Evolutionary conservation across 1,140 invertebrate genomes (phyloP).

Genomic region (Uloborus diversus): DNA sequence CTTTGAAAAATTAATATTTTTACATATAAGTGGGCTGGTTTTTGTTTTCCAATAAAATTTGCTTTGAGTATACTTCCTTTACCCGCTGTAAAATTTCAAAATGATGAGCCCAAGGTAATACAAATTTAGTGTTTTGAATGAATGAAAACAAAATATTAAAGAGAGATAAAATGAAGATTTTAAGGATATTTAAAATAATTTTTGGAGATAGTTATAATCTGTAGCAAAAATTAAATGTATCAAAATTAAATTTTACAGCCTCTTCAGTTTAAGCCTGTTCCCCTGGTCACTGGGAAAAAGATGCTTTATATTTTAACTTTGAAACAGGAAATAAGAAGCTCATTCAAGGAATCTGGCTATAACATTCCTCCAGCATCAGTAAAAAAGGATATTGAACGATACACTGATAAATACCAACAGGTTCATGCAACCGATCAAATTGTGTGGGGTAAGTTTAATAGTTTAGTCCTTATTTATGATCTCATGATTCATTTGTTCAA

Average conservation of each 20-base stretch:
- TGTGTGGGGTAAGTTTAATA: slow-evolving; percentile 64
- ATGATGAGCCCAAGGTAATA: too few species aligned
- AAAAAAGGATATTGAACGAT: slow-evolving; percentile 73
- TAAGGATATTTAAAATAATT: not conserved
- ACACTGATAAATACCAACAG: slow-evolving; percentile 73
- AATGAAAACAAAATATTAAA: too few species aligned
- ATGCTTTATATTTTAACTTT: slow-evolving; percentile 70
- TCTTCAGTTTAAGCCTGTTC: slow-evolving; percentile 68
- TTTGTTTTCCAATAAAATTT: too few species aligned
- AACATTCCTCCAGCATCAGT: slow-evolving; percentile 66
- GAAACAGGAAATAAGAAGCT: slow-evolving; percentile 71
- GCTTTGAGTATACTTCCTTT: too few species aligned
- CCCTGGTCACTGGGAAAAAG: slow-evolving; percentile 66
- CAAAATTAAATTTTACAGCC: slow-evolving; percentile 7
- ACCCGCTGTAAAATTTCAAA: too few species aligned
- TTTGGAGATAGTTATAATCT: too few species aligned
- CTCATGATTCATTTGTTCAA: not conserved
- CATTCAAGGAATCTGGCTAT: slow-evolving; percentile 69
- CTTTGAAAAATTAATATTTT: too few species aligned
- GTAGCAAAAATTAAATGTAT: not conserved
- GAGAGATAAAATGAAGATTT: too few species aligned
- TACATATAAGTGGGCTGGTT: too few species aligned
- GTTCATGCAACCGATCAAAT: slow-evolving; percentile 58
- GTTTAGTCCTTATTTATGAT: not conserved
- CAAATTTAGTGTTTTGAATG: too few species aligned